Evolutionary conservation across 1,140 invertebrate genomes (phyloP), one percentile per base, ranked within the genome.

Genomic region (Hetaerina americana): DNA sequence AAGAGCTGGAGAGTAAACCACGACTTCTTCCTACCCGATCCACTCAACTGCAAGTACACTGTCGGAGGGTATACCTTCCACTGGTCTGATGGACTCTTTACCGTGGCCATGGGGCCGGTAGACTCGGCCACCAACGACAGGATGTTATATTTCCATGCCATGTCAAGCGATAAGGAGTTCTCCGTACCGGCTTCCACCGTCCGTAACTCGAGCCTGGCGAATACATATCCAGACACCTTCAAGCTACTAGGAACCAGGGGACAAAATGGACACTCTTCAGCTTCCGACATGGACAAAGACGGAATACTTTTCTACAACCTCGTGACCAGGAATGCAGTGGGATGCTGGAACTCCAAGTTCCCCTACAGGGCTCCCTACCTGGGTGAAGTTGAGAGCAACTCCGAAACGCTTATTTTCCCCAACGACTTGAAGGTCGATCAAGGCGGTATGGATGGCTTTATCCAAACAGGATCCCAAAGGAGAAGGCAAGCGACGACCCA

Each of bases 21-120:
- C 77, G 89, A 88, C 67, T 83, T 90, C 10, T 93, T 92, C 76
- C 90, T 83, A 74, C 91, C 92, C 0, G 90, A 93, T 76, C 92
- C 92, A 0, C 74, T 92, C 1, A 87, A 89, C 0, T 85, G 89
- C 0, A 87, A 87, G 73, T 91, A 90, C 75, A 89, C 86, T 72
- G 88, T 92, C 0, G 86, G 85, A 72, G 89, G 88, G 12, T 73
- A 92, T 0, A 87, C 88, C 69, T 93, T 92, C 76, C 88, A 91
- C 76, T 93, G 91, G 91, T 85, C 89, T 0, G 92, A 93, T 76
- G 92, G 92, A 0, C 85, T 93, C 22, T 92, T 93, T 76, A 90
- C 90, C 0, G 81, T 92, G 74, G 86, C 90, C 8, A 75, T 93
- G 24, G 87, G 86, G 25, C 88, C 88, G 0, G 70, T 84, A 0